phyloP scores from a whole-genome alignment of 2,888 invertebrate genomes.

The Cheilosia vulpina region DNA sequence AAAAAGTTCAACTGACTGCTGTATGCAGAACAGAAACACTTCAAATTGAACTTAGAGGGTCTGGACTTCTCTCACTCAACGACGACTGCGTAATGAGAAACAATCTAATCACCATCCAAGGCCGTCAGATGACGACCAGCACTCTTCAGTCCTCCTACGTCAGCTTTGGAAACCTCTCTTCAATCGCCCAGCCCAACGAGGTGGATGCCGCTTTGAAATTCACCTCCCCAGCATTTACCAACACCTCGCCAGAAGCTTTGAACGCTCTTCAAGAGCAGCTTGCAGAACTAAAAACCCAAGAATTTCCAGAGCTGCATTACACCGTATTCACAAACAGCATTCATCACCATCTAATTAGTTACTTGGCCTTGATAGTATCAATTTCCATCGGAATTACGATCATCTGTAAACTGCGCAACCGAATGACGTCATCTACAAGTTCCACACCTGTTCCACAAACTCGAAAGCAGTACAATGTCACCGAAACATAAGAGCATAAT shows the following conservation, averaged over 20 bases:
- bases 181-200: background rate
- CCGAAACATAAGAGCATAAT: too few relatives aligned
- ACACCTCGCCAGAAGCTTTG: background rate
- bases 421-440: too few relatives aligned
- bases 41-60: slow-evolving; percentile 1
- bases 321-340: too few relatives aligned
- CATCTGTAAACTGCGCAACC: too few relatives aligned
- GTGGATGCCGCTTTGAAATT: background rate
- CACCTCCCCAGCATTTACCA: background rate
- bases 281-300: background rate
- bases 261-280: too few relatives aligned
- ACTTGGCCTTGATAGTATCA: too few relatives aligned
- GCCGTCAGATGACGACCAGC: slow-evolving; percentile 13
- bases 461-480: too few relatives aligned
- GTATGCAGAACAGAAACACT: background rate
- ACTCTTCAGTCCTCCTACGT: slow-evolving; percentile 16
- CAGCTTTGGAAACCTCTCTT: background rate
- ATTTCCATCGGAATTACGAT: too few relatives aligned
- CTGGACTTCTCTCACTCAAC: background rate
- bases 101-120: slow-evolving; percentile 10
- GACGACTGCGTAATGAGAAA: slow-evolving; percentile 10
- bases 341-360: too few relatives aligned
- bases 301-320: background rate
- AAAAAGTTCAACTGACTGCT: background rate
- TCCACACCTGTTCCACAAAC: too few relatives aligned